A percentile compares a stretch with the other conserved stretches of the same genome.
These are phyloP conservation scores for Caenorhabditis panamensis DNA, from an alignment of 2,888 invertebrate species.

Conservation along the genomic window DNA sequence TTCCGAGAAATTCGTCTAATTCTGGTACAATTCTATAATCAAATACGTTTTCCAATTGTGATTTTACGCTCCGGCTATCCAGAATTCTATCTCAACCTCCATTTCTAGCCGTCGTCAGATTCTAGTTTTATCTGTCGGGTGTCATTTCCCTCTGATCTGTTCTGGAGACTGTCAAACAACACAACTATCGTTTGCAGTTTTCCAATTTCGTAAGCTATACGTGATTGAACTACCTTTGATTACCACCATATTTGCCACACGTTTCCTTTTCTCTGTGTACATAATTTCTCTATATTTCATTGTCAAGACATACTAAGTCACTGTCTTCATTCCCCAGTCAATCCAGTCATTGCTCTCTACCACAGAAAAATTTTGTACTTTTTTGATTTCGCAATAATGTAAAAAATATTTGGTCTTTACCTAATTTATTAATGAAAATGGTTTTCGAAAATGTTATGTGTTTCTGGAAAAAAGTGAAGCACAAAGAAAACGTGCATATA, in stretches of 20 bases:
- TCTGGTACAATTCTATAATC: not conserved
- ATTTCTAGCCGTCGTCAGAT: slow-evolving; percentile 42
- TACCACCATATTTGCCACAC: not conserved
- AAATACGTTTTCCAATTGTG: slow-evolving; percentile 5
- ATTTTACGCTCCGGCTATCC: slow-evolving; percentile 30
- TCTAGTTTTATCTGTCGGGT: slow-evolving; percentile 60
- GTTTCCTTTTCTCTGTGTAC: not conserved
- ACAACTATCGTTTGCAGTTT: not conserved
- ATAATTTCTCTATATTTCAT: not conserved
- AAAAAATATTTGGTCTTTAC: not conserved
- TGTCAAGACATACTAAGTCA: not conserved
- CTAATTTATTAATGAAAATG: not conserved
- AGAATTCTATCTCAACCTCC: slow-evolving; percentile 1
- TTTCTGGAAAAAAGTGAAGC: no score
- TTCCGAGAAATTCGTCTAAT: not conserved
- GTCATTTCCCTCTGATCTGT: slow-evolving; percentile 39
- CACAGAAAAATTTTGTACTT: not conserved
- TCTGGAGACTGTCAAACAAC: not conserved
- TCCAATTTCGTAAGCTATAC: not conserved
- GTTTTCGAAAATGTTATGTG: no score
- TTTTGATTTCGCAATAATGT: not conserved
- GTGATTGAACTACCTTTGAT: no score
- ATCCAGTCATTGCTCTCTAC: not conserved
- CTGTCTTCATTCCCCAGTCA: not conserved
- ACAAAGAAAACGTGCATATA: not conserved